These are phyloP conservation scores for Myotis davidii DNA, from an alignment of 2,113 vertebrate species.

Conservation along the genomic window DNA sequence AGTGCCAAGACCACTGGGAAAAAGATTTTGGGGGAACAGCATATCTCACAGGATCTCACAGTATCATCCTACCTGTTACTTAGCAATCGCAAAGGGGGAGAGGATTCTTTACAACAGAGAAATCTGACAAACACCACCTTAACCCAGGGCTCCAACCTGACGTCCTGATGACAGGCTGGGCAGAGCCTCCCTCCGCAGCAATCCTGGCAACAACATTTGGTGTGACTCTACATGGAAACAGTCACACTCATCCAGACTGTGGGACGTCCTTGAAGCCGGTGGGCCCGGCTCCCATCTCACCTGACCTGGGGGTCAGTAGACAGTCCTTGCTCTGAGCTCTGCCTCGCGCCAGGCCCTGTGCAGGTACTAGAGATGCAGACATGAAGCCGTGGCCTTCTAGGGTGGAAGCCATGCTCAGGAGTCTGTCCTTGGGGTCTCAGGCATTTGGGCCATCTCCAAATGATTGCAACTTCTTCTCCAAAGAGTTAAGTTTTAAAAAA, in stretches of 20 bases:
- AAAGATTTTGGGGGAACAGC: not conserved
- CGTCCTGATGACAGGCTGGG: rapidly evolving
- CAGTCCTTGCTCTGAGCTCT: not conserved
- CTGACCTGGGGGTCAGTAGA: not conserved
- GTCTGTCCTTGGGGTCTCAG: not conserved
- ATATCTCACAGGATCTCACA: not conserved
- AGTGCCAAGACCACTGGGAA: not conserved
- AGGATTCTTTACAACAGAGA: not conserved
- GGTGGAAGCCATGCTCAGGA: not conserved
- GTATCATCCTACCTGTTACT: not conserved
- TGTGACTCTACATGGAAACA: not conserved
- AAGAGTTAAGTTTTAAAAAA: not conserved
- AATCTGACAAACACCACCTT: not conserved
- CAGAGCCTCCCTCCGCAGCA: not conserved
- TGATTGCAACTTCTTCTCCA: not conserved
- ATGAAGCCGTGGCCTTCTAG: not conserved
- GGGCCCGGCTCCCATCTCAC: not conserved
- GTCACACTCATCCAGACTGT: not conserved
- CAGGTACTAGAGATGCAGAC: not conserved
- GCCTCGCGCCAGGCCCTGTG: rapidly evolving
- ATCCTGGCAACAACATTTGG: too few species aligned
- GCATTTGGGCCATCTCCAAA: not conserved
- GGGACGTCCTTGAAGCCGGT: rapidly evolving
- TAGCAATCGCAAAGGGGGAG: not conserved
- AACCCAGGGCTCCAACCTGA: not conserved